Conservation (phyloP, 1,140 invertebrate species). For the Battus philenor region DNA sequence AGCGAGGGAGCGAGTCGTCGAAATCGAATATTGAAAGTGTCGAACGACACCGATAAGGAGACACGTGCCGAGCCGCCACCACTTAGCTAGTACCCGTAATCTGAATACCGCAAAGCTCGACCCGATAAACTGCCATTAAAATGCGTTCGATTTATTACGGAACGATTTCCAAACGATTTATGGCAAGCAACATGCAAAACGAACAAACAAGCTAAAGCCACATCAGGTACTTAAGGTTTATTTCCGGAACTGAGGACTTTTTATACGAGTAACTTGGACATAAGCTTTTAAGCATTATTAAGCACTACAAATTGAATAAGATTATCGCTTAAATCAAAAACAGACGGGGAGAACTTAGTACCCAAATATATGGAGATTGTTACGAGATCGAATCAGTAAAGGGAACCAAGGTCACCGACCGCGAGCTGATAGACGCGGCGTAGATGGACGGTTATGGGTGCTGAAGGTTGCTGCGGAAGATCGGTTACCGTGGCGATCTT, state of each 20-base stretch:
- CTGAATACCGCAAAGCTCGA: slow-evolving; percentile 71
- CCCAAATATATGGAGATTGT: too few species aligned
- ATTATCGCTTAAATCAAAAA: too few species aligned
- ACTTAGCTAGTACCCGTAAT: slow-evolving; percentile 65
- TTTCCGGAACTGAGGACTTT: slow-evolving; percentile 8
- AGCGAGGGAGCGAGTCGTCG: slow-evolving; percentile 51
- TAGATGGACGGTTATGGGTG: too few species aligned
- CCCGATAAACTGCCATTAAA: slow-evolving; percentile 74
- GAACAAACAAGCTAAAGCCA: slow-evolving; percentile 14
- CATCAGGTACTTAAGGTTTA: slow-evolving; percentile 14
- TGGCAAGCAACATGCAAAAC: slow-evolving; percentile 30
- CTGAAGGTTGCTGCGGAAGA: too few species aligned
- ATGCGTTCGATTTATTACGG: slow-evolving; percentile 73
- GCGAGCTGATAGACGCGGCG: too few species aligned
- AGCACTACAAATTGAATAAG: too few species aligned
- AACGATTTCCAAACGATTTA: slow-evolving; percentile 71
- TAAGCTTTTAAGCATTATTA: too few species aligned
- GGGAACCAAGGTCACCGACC: too few species aligned
- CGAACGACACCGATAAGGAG: slow-evolving; percentile 64
- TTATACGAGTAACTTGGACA: too few species aligned
- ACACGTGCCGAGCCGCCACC: slow-evolving; percentile 63
- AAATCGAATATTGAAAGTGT: slow-evolving; percentile 75
- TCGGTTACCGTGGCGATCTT: too few species aligned
- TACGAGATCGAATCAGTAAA: too few species aligned
- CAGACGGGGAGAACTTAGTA: too few species aligned